A percentile compares a stretch with the other conserved stretches of the same genome.
Evolutionary conservation across 2,797 vertebrate species (phyloP).

Genomic region (Cuniculus paca): DNA sequence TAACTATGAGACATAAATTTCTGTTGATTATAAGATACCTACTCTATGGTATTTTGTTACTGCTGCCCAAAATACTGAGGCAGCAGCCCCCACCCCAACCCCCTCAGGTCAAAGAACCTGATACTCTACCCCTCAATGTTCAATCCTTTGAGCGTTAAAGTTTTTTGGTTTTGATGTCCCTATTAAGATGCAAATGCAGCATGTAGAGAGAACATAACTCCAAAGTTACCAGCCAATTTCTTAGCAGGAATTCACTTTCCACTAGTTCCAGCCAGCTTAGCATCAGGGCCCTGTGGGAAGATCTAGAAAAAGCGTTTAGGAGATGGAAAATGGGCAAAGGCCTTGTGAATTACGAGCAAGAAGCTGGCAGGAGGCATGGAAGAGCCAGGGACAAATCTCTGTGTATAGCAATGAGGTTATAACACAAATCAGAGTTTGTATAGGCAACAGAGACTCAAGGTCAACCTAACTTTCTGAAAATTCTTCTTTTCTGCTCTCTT

Average conservation of each 20-base stretch:
- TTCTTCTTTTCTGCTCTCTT: background rate
- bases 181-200: background rate
- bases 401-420: background rate
- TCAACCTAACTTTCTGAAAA: conserved; percentile 7
- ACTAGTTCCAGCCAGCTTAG: background rate
- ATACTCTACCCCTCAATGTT: background rate
- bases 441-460: conserved; percentile 17
- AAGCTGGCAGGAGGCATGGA: background rate
- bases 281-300: background rate
- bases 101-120: background rate
- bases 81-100: background rate
- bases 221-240: background rate
- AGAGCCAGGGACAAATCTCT: background rate
- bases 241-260: conserved; percentile 54
- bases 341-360: background rate
- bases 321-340: background rate
- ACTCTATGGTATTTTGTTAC: background rate
- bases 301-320: background rate
- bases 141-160: background rate
- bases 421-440: background rate
- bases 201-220: background rate
- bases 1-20: background rate
- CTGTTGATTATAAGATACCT: background rate
- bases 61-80: background rate
- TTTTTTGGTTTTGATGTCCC: background rate